Base-by-base conservation (phyloP, 2,888 invertebrate genomes). In the Scaptodrosophila latifasciaeformis region DNA sequence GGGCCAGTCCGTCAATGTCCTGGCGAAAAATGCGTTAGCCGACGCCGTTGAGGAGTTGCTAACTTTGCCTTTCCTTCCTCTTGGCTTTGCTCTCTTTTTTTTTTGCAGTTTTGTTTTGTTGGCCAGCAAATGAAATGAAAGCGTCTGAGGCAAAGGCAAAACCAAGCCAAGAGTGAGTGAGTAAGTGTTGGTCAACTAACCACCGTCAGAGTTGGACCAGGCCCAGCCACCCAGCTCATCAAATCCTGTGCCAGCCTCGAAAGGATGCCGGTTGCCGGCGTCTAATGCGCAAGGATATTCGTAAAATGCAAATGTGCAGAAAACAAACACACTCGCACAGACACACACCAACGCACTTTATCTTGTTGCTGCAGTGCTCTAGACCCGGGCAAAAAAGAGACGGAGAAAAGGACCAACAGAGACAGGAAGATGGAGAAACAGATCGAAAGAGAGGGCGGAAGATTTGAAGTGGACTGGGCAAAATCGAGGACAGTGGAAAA, bases 271-370 rank as follows among this genome's bases (percentile, higher is more conserved):
- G 21, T 31, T 13, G 45, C 34, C 53, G 74, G 65, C 64, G 67
- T 77, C 79, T 80, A 80, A 80, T 81, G 80, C 79, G 75, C 80
- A 79, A 80, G 81, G 77, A 81, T 80, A 81, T 80, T 77, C 80
- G 81, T 70, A 77, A 79, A 80, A 80, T 80, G 80, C 77, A 81
- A 80, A 80, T 79, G 77, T 70, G 70, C 70, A 71, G 68, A 79
- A 76, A 74, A 65, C 72, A 72, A 70, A 63, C 63, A 70, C 31
- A 42, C 49, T 34, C 54, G 40, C 40, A 56, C 48, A 59, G 57
- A 59, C 57, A 31, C 53, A 42, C 49, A 39, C 45, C 49, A 42
- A 52, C 30, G 48, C 35, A 58, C 59, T 65, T 55, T 69, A 71
- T 75, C 71, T 75, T 75, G 68, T 56, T 61, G 62, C 50, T 59